These are phyloP conservation scores for Vulpes vulpes DNA, from an alignment of 2,113 vertebrate genomes.

Conservation along the genomic window DNA sequence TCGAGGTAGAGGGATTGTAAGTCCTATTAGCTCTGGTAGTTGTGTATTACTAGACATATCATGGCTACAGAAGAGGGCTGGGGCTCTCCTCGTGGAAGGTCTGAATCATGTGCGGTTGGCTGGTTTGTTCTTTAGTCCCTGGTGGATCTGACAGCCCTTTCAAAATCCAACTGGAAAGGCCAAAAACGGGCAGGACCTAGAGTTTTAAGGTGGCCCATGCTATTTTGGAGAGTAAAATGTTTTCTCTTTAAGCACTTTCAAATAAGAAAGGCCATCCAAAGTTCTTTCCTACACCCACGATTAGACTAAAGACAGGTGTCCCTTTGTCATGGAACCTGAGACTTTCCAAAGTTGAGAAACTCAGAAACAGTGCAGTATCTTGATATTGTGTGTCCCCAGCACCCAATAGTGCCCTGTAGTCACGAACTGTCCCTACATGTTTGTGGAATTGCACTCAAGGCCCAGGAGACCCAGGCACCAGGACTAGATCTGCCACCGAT, in stretches of 20 bases:
- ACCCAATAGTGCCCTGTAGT: not conserved
- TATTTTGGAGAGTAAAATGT: conserved; percentile 32
- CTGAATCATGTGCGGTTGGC: not conserved
- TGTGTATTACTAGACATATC: not conserved
- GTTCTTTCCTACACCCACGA: not conserved
- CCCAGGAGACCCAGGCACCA: not conserved
- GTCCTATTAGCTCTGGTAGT: not conserved
- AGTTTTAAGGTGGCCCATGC: not conserved
- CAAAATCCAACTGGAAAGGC: conserved; percentile 5
- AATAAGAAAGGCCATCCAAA: conserved; percentile 18
- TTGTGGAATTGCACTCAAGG: not conserved
- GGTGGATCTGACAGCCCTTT: conserved; percentile 26
- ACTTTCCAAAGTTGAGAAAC: not conserved
- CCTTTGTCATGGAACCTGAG: conserved; percentile 25
- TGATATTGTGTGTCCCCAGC: not conserved
- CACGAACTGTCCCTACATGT: not conserved
- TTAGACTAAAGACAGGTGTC: not conserved
- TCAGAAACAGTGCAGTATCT: not conserved
- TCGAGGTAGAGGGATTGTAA: not conserved
- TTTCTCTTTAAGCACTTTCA: conserved; percentile 39
- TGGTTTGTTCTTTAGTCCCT: conserved; percentile 19
- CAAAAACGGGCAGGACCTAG: not conserved
- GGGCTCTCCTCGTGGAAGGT: not conserved
- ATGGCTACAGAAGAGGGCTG: not conserved
- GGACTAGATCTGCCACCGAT: not conserved